A percentile compares a stretch with the other conserved stretches of the same genome.
Evolutionary conservation across 2,888 invertebrate genomes (phyloP).

Genomic region (Liposcelis brunnea): DNA sequence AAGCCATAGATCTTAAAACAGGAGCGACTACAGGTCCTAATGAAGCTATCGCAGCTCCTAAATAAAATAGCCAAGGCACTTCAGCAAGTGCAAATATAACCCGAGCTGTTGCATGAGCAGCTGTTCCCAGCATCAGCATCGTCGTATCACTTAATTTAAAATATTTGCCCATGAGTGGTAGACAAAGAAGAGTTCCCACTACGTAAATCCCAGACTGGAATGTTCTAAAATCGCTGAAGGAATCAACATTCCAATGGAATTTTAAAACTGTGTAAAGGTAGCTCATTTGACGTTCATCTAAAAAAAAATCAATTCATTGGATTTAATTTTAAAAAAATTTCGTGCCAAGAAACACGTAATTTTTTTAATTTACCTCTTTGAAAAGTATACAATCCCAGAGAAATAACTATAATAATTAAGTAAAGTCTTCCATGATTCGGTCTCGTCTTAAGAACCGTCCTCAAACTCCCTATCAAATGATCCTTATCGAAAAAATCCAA

Average conservation of each 20-base stretch:
- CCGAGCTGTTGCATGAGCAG: slow-evolving; percentile 49
- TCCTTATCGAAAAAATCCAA: slow-evolving; percentile 53
- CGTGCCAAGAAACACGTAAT: too few species aligned
- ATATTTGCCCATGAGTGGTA: slow-evolving; percentile 51
- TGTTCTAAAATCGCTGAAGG: slow-evolving; percentile 56
- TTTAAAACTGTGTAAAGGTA: slow-evolving; percentile 55
- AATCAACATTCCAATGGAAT: slow-evolving; percentile 50
- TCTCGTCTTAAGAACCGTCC: slow-evolving; percentile 42
- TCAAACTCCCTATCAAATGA: slow-evolving; percentile 35
- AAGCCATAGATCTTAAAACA: slow-evolving; percentile 62
- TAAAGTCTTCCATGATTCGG: slow-evolving; percentile 38
- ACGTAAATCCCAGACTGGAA: slow-evolving; percentile 56
- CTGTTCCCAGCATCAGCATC: slow-evolving; percentile 54
- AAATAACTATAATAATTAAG: slow-evolving; percentile 47
- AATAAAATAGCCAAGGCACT: slow-evolving; percentile 39
- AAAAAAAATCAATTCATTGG: slow-evolving; percentile 17
- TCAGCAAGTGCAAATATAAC: slow-evolving; percentile 46
- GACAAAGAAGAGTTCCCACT: slow-evolving; percentile 45
- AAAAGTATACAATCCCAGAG: slow-evolving; percentile 65
- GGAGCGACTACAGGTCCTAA: slow-evolving; percentile 64
- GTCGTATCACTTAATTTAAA: slow-evolving; percentile 49
- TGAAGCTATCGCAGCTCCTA: slow-evolving; percentile 57
- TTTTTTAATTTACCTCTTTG: slow-evolving; percentile 45
- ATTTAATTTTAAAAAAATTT: slow-evolving; percentile 2
- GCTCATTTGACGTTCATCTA: slow-evolving; percentile 60